phyloP scores from a whole-genome alignment of 2,113 vertebrate species.

The Colius striatus region DNA sequence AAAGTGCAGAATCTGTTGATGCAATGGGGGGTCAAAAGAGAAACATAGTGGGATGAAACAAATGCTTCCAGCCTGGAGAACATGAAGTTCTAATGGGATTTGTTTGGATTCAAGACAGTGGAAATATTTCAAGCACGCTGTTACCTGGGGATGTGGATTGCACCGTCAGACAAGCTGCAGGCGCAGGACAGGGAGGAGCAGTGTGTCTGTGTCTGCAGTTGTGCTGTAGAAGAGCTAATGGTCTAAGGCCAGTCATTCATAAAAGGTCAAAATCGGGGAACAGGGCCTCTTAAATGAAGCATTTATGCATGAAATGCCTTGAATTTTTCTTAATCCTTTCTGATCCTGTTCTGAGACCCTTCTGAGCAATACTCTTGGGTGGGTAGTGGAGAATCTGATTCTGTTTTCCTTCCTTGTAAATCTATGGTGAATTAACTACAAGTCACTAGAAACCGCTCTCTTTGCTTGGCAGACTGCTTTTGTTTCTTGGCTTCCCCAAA shows the following conservation, averaged over 20 bases:
- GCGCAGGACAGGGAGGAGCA: rapidly evolving
- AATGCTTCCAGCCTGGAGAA: not conserved
- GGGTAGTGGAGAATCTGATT: not conserved
- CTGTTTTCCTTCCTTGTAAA: not conserved
- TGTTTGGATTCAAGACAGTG: not conserved
- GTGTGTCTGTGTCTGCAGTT: not conserved
- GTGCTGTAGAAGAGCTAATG: not conserved
- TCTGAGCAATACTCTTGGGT: rapidly evolving
- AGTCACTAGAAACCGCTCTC: not conserved
- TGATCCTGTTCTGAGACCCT: not conserved
- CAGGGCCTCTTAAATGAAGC: not conserved
- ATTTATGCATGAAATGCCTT: not conserved
- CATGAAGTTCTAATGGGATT: not conserved
- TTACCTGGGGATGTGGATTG: not conserved
- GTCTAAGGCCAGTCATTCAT: not conserved
- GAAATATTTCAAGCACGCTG: not conserved
- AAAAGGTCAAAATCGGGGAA: not conserved
- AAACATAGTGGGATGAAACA: not conserved
- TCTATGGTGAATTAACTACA: not conserved
- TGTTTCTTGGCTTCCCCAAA: not conserved
- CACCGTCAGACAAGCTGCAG: not conserved
- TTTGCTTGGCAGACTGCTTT: not conserved
- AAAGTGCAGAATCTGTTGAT: not conserved
- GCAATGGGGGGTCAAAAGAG: not conserved
- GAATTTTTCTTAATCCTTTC: not conserved